Evolutionary conservation across 1,140 invertebrate genomes (phyloP), one percentile per base, ranked within the genome.

Genomic region (Drosophila mauritiana): DNA sequence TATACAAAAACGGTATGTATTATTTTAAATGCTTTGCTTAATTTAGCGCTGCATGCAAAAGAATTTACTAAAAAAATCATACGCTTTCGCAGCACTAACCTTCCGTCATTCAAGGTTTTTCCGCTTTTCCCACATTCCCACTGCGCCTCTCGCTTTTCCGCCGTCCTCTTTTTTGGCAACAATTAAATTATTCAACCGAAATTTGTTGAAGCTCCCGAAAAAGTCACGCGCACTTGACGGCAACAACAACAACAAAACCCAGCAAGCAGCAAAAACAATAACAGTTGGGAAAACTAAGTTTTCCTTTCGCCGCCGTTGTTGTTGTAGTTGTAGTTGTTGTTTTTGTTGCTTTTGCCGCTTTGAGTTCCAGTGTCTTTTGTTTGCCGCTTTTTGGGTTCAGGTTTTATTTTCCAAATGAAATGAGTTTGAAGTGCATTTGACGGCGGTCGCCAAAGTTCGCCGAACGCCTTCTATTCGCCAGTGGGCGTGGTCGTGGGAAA

Each of bases 331-430:
- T 10, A 6, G 34, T 10, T 37, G 36, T 48, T 57, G 51, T 13
- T 39, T 12, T 48, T 54, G 51, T 61, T 78, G 78, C 52, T 58
- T 52, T 57, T 49, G 61, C 43, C 54, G 70, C 67, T 76, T 69
- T 70, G 48, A 42, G 58, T 53, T 56, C 64, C 67, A 69, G 61
- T 89, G 80, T 88, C 83, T 88, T 88, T 89, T 89, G 80, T 89
- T 58, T 77, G 48, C 58, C 42, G 72, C 64, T 48, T 68, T 68
- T 61, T 58, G 27, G 68, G 68, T 72, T 84, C 84, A 89, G 80
- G 84, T 89, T 89, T 89, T 89, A 84, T 89, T 89, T 89, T 89
- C 84, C 85, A 78, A 89, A 89, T 89, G 84, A 89, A 89, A 89
- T 89, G 84, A 89, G 84, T 89, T 89, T 89, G 73, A 89, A 89